These are phyloP conservation scores for Scomber scombrus DNA, from an alignment of 2,113 vertebrate species.

Conservation along the genomic window DNA sequence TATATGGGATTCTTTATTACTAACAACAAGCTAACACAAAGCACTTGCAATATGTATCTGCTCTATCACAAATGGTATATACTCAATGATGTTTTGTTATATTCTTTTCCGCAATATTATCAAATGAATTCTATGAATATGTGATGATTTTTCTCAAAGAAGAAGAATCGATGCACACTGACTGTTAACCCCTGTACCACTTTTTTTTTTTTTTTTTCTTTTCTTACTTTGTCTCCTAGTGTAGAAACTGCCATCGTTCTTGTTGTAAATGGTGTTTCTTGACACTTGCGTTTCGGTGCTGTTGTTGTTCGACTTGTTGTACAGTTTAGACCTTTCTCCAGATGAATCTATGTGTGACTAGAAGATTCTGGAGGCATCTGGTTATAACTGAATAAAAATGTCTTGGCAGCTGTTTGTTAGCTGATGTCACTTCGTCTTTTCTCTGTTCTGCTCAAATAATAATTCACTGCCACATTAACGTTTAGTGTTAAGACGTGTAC, in stretches of 20 bases:
- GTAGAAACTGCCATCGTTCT: constrained; percentile 80
- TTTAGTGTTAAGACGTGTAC: not conserved
- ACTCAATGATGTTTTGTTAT: constrained; percentile 67
- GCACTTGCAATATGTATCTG: constrained; percentile 65
- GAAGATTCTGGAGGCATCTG: constrained; percentile 64
- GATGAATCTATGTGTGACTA: constrained; percentile 52
- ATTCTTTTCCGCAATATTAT: constrained; percentile 67
- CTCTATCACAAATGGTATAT: constrained; percentile 58
- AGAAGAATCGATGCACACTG: constrained; percentile 72
- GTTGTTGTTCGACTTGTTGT: constrained; percentile 77
- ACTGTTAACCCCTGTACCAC: constrained; percentile 83
- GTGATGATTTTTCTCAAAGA: constrained; percentile 56
- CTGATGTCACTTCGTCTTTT: constrained; percentile 54
- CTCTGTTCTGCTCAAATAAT: not conserved
- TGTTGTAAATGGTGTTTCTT: constrained; percentile 83
- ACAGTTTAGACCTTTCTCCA: constrained; percentile 66
- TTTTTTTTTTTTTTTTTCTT: constrained; percentile 30
- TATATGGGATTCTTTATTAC: constrained; percentile 25
- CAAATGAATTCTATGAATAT: constrained; percentile 67
- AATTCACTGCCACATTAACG: not conserved
- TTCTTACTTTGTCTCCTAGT: constrained; percentile 62
- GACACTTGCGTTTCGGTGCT: constrained; percentile 78
- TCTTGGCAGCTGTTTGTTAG: constrained; percentile 85
- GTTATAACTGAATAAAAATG: constrained; percentile 80
- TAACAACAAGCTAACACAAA: constrained; percentile 20